Conservation (phyloP, 2,113 vertebrate species). For the Cynopterus brachyotis region DNA sequence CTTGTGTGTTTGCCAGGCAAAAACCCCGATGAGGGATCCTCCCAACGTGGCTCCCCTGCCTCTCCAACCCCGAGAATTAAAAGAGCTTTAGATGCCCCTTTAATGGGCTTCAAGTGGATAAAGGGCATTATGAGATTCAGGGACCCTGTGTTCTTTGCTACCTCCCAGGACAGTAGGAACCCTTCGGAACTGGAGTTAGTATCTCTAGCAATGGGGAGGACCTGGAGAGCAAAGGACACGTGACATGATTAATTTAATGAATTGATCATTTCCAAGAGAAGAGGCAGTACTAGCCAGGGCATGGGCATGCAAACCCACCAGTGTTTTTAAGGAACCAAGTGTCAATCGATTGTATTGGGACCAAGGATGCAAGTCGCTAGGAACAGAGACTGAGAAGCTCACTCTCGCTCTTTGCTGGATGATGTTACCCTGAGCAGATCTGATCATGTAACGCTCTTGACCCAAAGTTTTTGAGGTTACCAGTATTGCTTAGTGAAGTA, state of each 20-base stretch:
- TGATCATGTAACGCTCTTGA: neutral
- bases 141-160: neutral
- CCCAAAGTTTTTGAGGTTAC: neutral
- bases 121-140: neutral
- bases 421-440: neutral
- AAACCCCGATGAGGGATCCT: neutral
- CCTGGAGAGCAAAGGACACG: neutral
- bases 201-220: neutral
- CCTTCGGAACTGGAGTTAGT: rapidly evolving
- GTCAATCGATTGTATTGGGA: neutral
- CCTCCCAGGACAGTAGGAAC: neutral
- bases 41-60: neutral
- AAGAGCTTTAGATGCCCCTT: neutral
- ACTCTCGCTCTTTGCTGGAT: neutral
- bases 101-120: rapidly evolving
- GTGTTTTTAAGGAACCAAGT: neutral
- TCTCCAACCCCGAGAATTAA: neutral
- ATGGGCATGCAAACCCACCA: neutral
- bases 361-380: too few species aligned
- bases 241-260: neutral
- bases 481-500: neutral
- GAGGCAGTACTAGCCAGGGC: neutral
- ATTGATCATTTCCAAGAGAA: neutral
- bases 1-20: neutral
- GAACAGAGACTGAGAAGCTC: neutral